Conservation (phyloP, 2,888 invertebrate genomes). For the Nymphalis c-album region DNA sequence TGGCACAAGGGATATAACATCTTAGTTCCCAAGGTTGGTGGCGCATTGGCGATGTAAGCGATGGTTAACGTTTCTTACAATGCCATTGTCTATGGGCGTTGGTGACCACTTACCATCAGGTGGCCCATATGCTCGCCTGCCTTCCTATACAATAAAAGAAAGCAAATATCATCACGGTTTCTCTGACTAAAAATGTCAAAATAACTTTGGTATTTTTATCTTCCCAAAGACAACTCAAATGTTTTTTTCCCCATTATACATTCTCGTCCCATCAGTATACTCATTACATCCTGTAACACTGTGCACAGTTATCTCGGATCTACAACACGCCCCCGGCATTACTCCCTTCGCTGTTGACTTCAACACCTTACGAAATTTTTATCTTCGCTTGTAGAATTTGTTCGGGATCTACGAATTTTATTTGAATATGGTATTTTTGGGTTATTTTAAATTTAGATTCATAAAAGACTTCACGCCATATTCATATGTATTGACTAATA, state of each 20-base stretch:
- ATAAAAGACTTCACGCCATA: no score
- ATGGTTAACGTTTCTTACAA: no score
- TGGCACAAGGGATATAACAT: no score
- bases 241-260: not conserved
- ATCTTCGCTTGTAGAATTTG: conserved; percentile 56
- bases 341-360: conserved; percentile 51
- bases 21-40: no score
- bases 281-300: conserved; percentile 26
- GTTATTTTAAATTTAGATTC: not conserved
- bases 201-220: not conserved
- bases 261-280: conserved; percentile 27
- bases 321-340: conserved; percentile 19
- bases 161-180: not conserved
- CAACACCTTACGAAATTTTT: conserved; percentile 69
- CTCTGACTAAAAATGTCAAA: not conserved
- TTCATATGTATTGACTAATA: no score
- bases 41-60: no score
- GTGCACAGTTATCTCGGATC: conserved; percentile 23
- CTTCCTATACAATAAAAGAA: no score
- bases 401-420: conserved; percentile 33
- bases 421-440: conserved; percentile 45
- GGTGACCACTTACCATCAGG: no score
- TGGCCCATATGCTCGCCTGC: no score
- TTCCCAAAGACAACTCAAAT: not conserved
- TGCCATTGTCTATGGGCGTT: no score